phyloP scores from a whole-genome alignment of 2,888 invertebrate genomes.

The Helicoverpa assulta region DNA sequence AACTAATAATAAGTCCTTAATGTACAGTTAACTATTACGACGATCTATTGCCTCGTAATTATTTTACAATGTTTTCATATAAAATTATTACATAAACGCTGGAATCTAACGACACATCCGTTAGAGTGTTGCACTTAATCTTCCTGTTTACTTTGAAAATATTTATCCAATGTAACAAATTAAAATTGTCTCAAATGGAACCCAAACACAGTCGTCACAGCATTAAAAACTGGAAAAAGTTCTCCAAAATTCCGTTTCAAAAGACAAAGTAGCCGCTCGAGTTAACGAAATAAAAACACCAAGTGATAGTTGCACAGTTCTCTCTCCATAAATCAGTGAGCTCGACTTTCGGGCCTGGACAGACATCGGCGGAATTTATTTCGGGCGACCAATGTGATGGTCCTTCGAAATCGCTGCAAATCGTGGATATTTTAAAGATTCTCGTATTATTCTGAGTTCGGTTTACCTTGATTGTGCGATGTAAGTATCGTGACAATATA shows the following conservation, averaged over 20 bases:
- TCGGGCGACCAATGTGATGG: constrained; percentile 68
- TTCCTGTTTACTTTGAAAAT: constrained; percentile 13
- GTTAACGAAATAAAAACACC: constrained; percentile 79
- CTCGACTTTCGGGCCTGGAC: constrained; percentile 69
- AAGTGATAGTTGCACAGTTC: constrained; percentile 83
- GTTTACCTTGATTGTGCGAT: constrained; percentile 49
- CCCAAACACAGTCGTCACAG: constrained; percentile 56
- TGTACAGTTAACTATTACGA: constrained; percentile 26
- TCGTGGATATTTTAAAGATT: constrained; percentile 56
- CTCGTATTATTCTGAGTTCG: constrained; percentile 34
- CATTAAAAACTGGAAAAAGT: constrained; percentile 69
- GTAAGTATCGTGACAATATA: constrained; percentile 50
- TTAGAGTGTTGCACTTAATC: not conserved
- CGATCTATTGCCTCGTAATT: constrained; percentile 3
- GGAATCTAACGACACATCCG: not conserved
- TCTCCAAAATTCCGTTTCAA: constrained; percentile 73
- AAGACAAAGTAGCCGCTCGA: constrained; percentile 79
- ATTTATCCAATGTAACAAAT: constrained; percentile 26
- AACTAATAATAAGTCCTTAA: constrained; percentile 16
- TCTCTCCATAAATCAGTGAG: constrained; percentile 87
- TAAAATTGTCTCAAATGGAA: constrained; percentile 26
- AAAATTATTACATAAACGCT: not conserved
- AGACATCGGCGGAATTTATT: constrained; percentile 87
- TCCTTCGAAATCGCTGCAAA: constrained; percentile 58
- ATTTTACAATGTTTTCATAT: constrained; percentile 13